Conservation (phyloP, 2,888 invertebrate genomes). For the Microctonus hyperodae region DNA sequence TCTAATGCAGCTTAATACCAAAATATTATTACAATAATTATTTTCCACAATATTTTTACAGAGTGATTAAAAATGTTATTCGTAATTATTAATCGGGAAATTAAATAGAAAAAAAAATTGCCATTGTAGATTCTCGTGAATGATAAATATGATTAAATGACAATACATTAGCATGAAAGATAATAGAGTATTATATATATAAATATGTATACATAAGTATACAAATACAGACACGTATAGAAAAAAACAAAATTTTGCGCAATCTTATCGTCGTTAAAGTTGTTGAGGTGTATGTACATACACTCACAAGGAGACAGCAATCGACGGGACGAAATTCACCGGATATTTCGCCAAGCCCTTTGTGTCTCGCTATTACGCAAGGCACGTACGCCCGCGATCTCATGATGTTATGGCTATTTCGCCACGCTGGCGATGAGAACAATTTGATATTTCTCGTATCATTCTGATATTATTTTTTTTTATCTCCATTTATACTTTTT, state of each 20-base stretch:
- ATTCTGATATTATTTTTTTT: constrained; percentile 14
- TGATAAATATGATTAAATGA: background rate
- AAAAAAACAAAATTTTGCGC: background rate
- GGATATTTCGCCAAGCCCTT: constrained; percentile 43
- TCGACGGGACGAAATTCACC: constrained; percentile 36
- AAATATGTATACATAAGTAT: background rate
- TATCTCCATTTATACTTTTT: background rate
- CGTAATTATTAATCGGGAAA: no score
- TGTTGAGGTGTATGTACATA: background rate
- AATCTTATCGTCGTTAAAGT: background rate
- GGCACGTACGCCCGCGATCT: constrained; percentile 16
- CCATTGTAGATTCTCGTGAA: background rate
- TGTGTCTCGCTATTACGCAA: constrained; percentile 30
- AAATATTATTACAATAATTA: no score
- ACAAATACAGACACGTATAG: background rate
- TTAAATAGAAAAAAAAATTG: background rate
- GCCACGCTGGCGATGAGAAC: constrained; percentile 41
- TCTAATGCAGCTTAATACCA: no score
- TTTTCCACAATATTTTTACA: no score
- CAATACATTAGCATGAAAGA: background rate
- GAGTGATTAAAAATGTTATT: no score
- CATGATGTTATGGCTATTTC: constrained; percentile 32
- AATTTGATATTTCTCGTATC: constrained; percentile 41
- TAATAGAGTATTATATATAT: background rate
- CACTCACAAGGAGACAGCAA: background rate